Base-by-base conservation (phyloP, 1,140 invertebrate genomes). In the Leptinotarsa undecemlineata region DNA sequence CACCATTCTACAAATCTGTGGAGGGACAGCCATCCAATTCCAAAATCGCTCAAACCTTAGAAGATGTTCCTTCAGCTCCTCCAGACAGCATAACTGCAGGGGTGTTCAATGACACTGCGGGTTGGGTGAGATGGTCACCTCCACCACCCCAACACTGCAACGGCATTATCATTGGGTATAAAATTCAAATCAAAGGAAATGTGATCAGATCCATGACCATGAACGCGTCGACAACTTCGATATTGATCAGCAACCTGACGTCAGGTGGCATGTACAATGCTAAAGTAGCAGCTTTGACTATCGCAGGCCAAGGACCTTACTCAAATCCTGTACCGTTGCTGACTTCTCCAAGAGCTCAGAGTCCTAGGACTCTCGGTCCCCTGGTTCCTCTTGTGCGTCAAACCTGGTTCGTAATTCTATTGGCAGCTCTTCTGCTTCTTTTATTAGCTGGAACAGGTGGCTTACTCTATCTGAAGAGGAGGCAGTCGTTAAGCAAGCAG, bases 1-100 rank as follows among this genome's bases (percentile, higher is more conserved):
- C 94, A n/a, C 94, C 95, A 62, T 96, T 93, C 86, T 95, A 92
- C 83, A 93, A 94, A 78, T 92, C 90, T 4, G 90, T 96, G 17
- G 93, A 95, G 79, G 95, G 95, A 1, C 90, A 92, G 77, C 95
- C 95, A 4, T 93, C 91, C 23, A 94, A 94, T 83, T 91, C 92
- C 1, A 90, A 91, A 80, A 83, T 90, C 13, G 89, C 90, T 0
- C 89, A 89, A 48, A 94, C 93, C 1, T 84, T 90, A 48, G 92
- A 94, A 85, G 93, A 93, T 84, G 91, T 91, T 62, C 93, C 93
- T 19, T 92, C 92, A 1, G 92, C 92, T 8, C 90, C 95, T n/a
- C 95, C 95, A 2, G 91, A 92, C 81, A 92, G 93, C 81, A 90
- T 96, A 67, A 89, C 92, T 74, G 91, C 93, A 64, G 93, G 94